phyloP scores from a whole-genome alignment of 2,797 vertebrate genomes.

The Myotis findleyi region DNA sequence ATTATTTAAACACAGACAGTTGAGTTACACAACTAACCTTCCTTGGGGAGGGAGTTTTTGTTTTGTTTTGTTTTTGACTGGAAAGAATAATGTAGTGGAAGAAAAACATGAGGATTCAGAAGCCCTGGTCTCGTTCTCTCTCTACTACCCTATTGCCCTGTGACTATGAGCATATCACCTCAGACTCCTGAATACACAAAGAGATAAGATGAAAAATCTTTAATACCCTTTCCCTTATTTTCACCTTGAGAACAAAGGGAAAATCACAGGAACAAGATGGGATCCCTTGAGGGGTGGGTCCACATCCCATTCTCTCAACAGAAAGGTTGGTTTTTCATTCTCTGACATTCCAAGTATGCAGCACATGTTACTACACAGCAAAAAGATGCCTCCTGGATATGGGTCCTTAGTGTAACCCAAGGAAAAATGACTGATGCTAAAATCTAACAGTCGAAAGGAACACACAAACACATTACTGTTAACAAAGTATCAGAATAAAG shows the following conservation, averaged over 20 bases:
- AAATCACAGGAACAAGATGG: not conserved
- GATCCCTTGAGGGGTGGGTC: not conserved
- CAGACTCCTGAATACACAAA: not conserved
- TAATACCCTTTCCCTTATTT: not conserved
- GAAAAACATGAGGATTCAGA: not conserved
- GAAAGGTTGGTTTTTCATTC: not conserved
- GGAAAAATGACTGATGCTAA: not conserved
- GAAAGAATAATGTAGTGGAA: not conserved
- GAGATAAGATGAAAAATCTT: constrained; percentile 6
- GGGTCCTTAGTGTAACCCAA: not conserved
- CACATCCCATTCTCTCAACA: not conserved
- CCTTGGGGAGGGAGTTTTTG: not conserved
- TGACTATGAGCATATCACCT: not conserved
- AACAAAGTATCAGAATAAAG: not conserved
- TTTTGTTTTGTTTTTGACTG: not conserved
- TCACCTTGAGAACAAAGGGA: not conserved
- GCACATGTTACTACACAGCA: not conserved
- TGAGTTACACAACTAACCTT: not conserved
- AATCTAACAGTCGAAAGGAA: not conserved
- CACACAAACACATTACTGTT: not conserved
- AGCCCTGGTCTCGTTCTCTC: not conserved
- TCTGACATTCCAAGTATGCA: not conserved
- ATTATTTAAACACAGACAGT: not conserved
- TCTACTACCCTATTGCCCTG: not conserved
- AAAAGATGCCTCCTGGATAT: not conserved